A percentile compares a stretch with the other conserved stretches of the same genome.
Conservation (phyloP, 2,888 invertebrate genomes). For the Iselma pallidipennis region DNA sequence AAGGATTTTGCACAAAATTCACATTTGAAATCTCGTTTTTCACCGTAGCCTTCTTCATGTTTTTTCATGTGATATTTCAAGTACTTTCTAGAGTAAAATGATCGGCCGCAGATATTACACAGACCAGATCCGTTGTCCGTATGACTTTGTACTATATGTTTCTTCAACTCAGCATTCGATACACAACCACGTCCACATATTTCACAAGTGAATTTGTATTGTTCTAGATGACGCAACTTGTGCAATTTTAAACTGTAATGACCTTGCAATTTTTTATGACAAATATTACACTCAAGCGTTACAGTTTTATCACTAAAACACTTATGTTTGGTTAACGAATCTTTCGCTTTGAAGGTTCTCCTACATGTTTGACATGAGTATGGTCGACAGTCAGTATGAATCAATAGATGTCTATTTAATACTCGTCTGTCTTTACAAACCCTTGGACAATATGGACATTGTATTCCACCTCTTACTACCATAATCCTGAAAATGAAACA, state of each 20-base stretch:
- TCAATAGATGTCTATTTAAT: neutral
- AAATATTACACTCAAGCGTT: neutral
- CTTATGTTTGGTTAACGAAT: neutral
- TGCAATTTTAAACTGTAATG: too few relatives aligned
- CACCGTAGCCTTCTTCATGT: neutral
- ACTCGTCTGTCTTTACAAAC: neutral
- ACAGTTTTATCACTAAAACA: neutral
- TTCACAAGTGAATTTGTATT: constrained; percentile 58
- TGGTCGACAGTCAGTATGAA: neutral
- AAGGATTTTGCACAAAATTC: too few relatives aligned
- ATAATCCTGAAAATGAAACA: too few relatives aligned
- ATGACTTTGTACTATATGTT: too few relatives aligned
- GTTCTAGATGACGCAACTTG: constrained; percentile 53
- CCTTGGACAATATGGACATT: neutral
- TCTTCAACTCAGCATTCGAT: neutral
- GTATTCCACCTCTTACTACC: too few relatives aligned
- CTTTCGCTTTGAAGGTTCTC: neutral
- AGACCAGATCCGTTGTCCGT: neutral
- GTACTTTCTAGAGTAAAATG: neutral
- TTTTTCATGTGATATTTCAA: neutral
- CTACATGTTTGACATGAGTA: neutral
- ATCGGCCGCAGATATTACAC: neutral
- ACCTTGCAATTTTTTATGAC: neutral
- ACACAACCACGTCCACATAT: constrained; percentile 58
- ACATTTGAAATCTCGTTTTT: neutral